These are phyloP conservation scores for Gobiocypris rarus DNA, from an alignment of 2,113 vertebrate species.

Conservation along the genomic window DNA sequence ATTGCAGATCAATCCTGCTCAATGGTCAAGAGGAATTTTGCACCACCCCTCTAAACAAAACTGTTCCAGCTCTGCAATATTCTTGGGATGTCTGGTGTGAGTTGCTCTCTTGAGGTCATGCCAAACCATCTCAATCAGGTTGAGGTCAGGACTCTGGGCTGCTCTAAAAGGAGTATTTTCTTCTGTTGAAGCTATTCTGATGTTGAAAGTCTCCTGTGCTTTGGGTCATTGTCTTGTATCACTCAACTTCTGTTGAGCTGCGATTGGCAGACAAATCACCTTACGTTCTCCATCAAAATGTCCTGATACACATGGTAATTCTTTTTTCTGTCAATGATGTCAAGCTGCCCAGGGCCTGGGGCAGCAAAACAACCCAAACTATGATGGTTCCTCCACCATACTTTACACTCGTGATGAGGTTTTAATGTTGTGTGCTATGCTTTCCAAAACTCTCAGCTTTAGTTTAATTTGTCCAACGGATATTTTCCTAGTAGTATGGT, in stretches of 20 bases:
- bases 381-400: neutral
- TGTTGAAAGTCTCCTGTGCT: neutral
- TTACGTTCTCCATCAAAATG: neutral
- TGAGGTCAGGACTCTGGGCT: conserved; percentile 16
- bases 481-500: neutral
- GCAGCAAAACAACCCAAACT: neutral
- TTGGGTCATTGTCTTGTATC: conserved; percentile 5
- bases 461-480: neutral
- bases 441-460: neutral
- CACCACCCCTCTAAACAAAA: neutral
- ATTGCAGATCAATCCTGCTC: conserved; percentile 5
- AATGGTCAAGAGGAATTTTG: conserved; percentile 26
- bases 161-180: neutral
- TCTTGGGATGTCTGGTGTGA: conserved; percentile 18
- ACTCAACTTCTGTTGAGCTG: neutral
- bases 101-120: conserved; percentile 3
- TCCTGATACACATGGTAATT: neutral
- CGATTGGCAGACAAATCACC: neutral
- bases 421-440: neutral
- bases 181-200: neutral
- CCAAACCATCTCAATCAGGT: conserved; percentile 29
- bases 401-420: neutral
- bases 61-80: neutral
- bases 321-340: neutral
- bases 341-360: neutral